Percentiles rank a stretch among this genome's conserved stretches.
These are phyloP conservation scores for Piaya cayana DNA, from an alignment of 2,113 vertebrate species.

Conservation along the genomic window DNA sequence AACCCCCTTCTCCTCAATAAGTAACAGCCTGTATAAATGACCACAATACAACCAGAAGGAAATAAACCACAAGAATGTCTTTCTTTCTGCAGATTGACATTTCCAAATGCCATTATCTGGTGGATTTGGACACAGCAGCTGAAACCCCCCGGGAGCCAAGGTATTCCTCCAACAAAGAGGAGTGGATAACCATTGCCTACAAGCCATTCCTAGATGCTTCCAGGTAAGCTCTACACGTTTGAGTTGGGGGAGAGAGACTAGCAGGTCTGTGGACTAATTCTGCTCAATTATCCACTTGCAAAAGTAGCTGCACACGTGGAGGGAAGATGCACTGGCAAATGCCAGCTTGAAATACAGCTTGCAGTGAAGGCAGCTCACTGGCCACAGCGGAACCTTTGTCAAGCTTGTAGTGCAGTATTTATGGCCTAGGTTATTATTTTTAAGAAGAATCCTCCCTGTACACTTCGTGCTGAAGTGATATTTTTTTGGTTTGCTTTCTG, in stretches of 20 bases:
- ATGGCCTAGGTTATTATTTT: not conserved
- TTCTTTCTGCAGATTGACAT: constrained; percentile 83
- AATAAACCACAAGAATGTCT: not conserved
- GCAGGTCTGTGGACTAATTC: not conserved
- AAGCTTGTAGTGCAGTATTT: not conserved
- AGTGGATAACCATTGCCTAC: constrained; percentile 88
- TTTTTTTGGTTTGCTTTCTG: not conserved
- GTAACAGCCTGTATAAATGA: not conserved
- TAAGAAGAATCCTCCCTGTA: not conserved
- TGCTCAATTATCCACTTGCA: not conserved
- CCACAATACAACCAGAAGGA: not conserved
- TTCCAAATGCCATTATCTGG: constrained; percentile 93
- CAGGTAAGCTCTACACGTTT: constrained; percentile 76
- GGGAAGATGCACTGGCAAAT: not conserved
- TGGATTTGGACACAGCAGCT: constrained; percentile 85
- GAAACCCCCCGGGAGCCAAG: constrained; percentile 86
- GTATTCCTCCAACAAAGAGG: constrained; percentile 87
- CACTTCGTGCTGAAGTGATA: not conserved
- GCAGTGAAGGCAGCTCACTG: not conserved
- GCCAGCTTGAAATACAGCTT: not conserved
- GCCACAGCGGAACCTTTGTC: not conserved
- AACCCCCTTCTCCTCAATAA: not conserved
- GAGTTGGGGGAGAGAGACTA: not conserved
- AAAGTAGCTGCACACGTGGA: not conserved
- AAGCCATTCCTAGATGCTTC: constrained; percentile 93